Percentiles rank a stretch among this genome's conserved stretches.
phyloP scores from a whole-genome alignment of 2,797 vertebrate species.

The Sternotherus odoratus region DNA sequence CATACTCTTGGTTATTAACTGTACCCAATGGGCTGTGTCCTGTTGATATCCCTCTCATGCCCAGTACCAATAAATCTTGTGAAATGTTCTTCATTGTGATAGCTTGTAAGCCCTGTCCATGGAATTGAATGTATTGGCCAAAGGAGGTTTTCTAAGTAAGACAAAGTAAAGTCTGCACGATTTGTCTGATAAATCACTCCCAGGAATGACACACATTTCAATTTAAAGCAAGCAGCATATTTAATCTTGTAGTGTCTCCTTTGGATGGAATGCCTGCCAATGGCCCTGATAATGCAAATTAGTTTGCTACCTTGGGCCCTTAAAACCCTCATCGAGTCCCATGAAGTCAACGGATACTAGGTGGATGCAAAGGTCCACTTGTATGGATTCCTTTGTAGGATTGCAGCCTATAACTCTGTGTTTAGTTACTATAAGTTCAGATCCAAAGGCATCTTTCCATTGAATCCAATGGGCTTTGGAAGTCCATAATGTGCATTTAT shows the following conservation, averaged over 20 bases:
- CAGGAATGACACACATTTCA: background rate
- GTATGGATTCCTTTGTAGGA: background rate
- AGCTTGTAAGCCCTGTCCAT: background rate
- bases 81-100: background rate
- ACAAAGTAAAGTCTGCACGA: background rate
- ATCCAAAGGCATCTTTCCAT: background rate
- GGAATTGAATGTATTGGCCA: background rate
- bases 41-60: background rate
- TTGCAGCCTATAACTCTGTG: background rate
- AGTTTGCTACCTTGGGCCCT: background rate
- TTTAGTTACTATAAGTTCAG: background rate
- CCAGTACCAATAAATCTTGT: background rate
- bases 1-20: background rate
- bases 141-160: background rate
- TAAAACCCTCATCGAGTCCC: background rate
- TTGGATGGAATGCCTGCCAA: background rate
- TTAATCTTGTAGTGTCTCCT: background rate
- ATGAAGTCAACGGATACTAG: background rate
- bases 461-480: constrained; percentile 10
- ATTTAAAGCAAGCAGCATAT: background rate
- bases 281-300: background rate
- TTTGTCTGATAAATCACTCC: background rate
- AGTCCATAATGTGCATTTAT: background rate
- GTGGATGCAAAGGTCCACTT: background rate
- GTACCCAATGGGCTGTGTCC: background rate